Conservation (phyloP, 2,113 vertebrate genomes). For the Saimiri boliviensis region DNA sequence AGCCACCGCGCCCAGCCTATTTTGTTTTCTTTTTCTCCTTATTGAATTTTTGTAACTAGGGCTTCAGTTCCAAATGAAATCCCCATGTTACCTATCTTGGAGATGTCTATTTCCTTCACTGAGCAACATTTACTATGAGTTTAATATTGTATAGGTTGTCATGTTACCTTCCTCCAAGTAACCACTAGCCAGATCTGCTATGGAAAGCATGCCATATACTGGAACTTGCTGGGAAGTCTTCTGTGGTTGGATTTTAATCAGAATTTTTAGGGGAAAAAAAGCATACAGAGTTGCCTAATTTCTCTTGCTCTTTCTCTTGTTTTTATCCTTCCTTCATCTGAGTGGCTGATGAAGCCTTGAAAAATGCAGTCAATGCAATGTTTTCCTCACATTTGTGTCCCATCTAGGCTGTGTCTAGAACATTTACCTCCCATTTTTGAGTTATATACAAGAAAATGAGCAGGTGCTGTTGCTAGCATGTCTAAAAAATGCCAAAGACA, state of each 20-base stretch:
- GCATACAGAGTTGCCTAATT: neutral
- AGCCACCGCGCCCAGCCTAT: neutral
- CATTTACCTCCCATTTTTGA: neutral
- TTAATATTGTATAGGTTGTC: slow-evolving; percentile 13
- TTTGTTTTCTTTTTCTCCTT: neutral
- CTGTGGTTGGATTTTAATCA: slow-evolving; percentile 11
- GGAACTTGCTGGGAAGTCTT: neutral
- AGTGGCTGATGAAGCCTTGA: neutral
- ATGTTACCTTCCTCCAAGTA: neutral
- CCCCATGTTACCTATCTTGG: neutral
- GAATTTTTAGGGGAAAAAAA: neutral
- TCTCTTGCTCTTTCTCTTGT: neutral
- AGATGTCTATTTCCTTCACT: neutral
- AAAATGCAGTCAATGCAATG: neutral
- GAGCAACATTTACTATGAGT: neutral
- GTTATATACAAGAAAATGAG: neutral
- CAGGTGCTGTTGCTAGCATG: neutral
- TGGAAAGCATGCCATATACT: neutral
- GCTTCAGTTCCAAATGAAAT: slow-evolving; percentile 3
- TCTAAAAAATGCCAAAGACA: slow-evolving; percentile 28
- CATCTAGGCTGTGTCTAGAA: neutral
- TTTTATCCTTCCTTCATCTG: slow-evolving; percentile 8
- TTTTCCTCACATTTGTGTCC: neutral
- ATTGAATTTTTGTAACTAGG: slow-evolving; percentile 5
- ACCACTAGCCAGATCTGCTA: neutral